Conservation (phyloP, 1,140 invertebrate species). For the Diabrotica virgifera region DNA sequence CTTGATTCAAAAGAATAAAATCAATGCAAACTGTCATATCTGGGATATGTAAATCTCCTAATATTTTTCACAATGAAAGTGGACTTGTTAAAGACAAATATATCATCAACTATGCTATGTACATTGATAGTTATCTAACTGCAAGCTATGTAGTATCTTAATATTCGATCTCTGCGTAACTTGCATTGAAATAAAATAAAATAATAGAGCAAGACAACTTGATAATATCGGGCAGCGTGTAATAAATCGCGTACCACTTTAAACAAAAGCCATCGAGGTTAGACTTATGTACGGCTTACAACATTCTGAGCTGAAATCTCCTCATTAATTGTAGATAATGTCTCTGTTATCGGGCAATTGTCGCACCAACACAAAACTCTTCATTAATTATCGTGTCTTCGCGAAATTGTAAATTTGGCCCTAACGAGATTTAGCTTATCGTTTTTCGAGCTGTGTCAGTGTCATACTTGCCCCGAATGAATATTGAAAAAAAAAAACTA, state of each 20-base stretch:
- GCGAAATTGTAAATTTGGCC: no score
- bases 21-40: not conserved
- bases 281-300: not conserved
- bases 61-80: not conserved
- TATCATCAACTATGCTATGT: not conserved
- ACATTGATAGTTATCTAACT: not conserved
- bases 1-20: not conserved
- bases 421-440: no score
- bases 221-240: not conserved
- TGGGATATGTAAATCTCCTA: not conserved
- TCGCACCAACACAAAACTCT: no score
- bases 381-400: no score
- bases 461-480: no score
- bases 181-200: not conserved
- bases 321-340: not conserved
- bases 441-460: no score
- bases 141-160: not conserved
- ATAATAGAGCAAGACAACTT: not conserved
- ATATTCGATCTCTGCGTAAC: not conserved
- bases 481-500: no score
- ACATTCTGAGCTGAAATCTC: not conserved
- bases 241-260: not conserved
- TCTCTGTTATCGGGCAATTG: no score
- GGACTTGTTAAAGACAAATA: not conserved
- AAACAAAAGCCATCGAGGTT: not conserved